Percentiles rank a stretch among this genome's conserved stretches.
Conservation (phyloP, 2,888 invertebrate species). For the Pterostichus niger region DNA sequence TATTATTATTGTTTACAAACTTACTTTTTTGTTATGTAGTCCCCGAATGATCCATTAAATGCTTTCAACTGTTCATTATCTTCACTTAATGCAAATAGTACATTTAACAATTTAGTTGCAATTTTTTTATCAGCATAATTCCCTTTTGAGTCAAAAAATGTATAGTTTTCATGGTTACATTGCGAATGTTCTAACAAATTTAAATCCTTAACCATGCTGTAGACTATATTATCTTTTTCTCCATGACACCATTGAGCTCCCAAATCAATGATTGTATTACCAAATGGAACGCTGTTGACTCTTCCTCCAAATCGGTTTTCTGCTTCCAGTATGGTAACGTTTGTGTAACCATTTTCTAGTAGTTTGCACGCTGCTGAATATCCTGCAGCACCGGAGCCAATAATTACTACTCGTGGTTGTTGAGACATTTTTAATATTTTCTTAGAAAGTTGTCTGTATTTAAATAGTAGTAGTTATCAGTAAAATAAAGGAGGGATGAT, state of each 20-base stretch:
- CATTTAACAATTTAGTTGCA: conserved; percentile 5
- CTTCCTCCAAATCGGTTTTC: conserved; percentile 75
- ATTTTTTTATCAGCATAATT: conserved; percentile 41
- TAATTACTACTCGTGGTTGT: conserved; percentile 76
- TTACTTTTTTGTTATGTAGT: conserved; percentile 52
- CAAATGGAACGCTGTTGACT: conserved; percentile 71
- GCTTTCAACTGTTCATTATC: conserved; percentile 35
- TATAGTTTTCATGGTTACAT: conserved; percentile 65
- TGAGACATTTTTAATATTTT: conserved; percentile 27
- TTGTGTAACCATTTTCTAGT: conserved; percentile 75
- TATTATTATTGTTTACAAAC: not conserved
- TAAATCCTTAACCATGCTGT: conserved; percentile 73
- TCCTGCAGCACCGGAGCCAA: conserved; percentile 82
- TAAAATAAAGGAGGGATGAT: no score
- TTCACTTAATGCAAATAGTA: conserved; percentile 16
- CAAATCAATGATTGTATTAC: conserved; percentile 71
- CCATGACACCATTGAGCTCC: conserved; percentile 77
- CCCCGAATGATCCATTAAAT: conserved; percentile 52
- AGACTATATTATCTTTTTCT: conserved; percentile 74
- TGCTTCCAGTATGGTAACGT: conserved; percentile 77
- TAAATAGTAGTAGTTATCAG: no score
- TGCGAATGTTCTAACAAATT: conserved; percentile 75
- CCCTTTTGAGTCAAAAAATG: conserved; percentile 50
- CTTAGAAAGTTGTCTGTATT: no score
- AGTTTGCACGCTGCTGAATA: conserved; percentile 79